Base-by-base conservation (phyloP, 2,888 invertebrate genomes). In the Epinotia nisella region DNA sequence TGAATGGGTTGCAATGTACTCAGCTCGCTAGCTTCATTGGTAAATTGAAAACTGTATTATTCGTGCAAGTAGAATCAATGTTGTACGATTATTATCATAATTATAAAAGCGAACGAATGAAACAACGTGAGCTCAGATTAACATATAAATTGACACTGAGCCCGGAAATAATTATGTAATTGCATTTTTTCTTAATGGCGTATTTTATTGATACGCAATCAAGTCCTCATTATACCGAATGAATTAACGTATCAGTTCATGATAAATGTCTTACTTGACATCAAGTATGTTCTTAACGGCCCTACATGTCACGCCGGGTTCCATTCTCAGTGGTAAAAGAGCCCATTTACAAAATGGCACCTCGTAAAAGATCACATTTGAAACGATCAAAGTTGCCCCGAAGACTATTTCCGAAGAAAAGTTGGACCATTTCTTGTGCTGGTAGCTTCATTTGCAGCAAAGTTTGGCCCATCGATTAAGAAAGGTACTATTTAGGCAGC, bases 341-440 rank as follows among this genome's bases (percentile, higher is more conserved):
- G 49, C 51, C 72, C 72, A 72, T 72, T 72, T 51, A 62, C 72
- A 62, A 68, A 72, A 72, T 62, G 72, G 72, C 72, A 72, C 72
- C 72, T 68, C 72, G 67, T 72, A 68, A 72, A 72, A 72, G 68
- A 72, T 72, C 72, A 68, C 68, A 72, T 72, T 72, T 62, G 72
- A 72, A 68, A 72, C 72, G 68, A 67, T 67, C 67, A 68, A 72
- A 72, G 68, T 72, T 72, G 49, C 45, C 60, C 29, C 62, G 11
- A 67, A 68, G 72, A 72, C 72, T 72, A 72, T 72, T 72, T 68
- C 67, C 62, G 51, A 68, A 58, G 67, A 72, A 72, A 72, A 72
- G 67, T 72, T 72, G 62, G 55, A 21, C 61, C 72, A 72, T 72
- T 72, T 62, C 72, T 68, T 68, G 56, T 60, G 66, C 56, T 21